Base-by-base conservation (phyloP, 2,113 vertebrate species). In the Lasiurus borealis region DNA sequence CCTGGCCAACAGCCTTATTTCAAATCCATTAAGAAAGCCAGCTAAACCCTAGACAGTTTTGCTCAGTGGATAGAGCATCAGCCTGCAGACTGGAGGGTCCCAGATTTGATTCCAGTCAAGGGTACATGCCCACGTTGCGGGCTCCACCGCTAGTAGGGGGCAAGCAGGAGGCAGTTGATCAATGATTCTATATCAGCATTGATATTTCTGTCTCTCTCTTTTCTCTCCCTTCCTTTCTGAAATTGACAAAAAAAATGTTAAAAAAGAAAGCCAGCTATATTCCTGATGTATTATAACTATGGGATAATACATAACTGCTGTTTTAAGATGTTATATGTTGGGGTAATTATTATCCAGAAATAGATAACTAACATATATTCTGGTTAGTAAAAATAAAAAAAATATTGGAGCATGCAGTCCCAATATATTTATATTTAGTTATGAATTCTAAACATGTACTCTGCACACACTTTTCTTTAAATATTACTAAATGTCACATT, bases 391-490 rank as follows among this genome's bases (percentile, higher is more conserved):
- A 46, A 40, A n/a, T n/a, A n/a, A 52, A 19, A 50, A 72, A 57
- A 29, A 50, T 52, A 25, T 87, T 78, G 27, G 4, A 57, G 23
- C 8, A 23, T 89, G 4, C 7, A 46, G 71, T 84, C 1, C 21
- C 62, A 29, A 50, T 76, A 62, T 62, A 69, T 44, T 1, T 66
- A 40, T 46, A 72, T 68, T 59, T 90, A 25, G 23, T 81, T 83
- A 86, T 34, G 18, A 69, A 80, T 54, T 83, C 29, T 72, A 94
- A 77, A 46, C 27, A 75, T 62, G 7, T 34, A 50, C 14, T 46
- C 9, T 64, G 14, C 3, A 73, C 85, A 78, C 9, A 40, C 57
- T 83, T 80, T 29, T 59, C 21, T 95, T 94, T 92, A 86, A 91
- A n/a, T 77, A 29, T 29, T 59, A 71, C 12, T 31, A 89, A 95